Evolutionary conservation across 2,113 vertebrate species (phyloP).

Genomic region (Cichladusa arquata): DNA sequence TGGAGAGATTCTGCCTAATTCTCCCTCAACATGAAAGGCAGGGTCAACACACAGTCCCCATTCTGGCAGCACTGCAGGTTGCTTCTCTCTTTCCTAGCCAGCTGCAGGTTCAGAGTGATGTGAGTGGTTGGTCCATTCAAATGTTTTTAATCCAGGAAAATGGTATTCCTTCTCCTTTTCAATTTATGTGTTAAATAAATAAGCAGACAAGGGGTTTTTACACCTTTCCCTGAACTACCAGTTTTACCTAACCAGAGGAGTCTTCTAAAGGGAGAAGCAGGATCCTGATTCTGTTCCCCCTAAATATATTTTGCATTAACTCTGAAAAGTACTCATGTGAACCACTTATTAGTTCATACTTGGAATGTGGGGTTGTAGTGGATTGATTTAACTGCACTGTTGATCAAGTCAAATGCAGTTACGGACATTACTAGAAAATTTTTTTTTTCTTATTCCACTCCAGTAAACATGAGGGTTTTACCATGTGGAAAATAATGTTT

Average conservation of each 20-base stretch:
- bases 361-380: not conserved
- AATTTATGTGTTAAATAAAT: not conserved
- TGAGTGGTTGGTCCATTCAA: not conserved
- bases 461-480: not conserved
- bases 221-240: not conserved
- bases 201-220: not conserved
- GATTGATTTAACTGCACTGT: not conserved
- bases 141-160: not conserved
- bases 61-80: not conserved
- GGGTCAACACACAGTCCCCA: not conserved
- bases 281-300: not conserved
- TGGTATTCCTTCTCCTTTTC: not conserved
- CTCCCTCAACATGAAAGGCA: not conserved
- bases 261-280: not conserved
- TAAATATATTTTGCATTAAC: not conserved
- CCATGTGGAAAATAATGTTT: not conserved
- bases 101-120: not conserved
- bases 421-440: not conserved
- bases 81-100: not conserved
- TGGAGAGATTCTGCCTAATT: not conserved
- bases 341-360: not conserved
- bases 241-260: not conserved
- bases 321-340: not conserved
- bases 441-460: not conserved
- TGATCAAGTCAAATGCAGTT: not conserved